Evolutionary conservation across 2,113 vertebrate genomes (phyloP).

Genomic region (Nothoprocta pentlandii): DNA sequence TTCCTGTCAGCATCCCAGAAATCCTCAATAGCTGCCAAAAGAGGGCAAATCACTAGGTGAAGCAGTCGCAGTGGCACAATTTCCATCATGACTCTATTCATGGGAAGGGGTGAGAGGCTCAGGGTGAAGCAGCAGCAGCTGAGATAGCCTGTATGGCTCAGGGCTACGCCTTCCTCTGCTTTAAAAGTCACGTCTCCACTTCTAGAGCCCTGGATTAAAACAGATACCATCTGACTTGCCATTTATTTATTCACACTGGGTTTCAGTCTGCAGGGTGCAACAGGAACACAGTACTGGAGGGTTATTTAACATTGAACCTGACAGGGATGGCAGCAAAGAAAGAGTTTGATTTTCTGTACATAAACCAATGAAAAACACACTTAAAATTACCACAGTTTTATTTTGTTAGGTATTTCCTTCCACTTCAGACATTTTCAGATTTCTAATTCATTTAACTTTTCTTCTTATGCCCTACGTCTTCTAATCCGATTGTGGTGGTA

Average conservation of each 20-base stretch:
- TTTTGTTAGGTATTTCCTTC: neutral
- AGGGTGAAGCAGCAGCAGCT: constrained; percentile 19
- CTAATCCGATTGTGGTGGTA: neutral
- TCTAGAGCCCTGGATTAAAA: constrained; percentile 30
- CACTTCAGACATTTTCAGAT: neutral
- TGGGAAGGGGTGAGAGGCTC: neutral
- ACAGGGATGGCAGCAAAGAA: neutral
- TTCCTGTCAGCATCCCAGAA: neutral
- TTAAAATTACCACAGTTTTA: neutral
- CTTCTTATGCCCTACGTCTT: neutral
- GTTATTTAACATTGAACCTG: neutral
- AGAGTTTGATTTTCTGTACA: neutral
- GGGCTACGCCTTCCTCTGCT: neutral
- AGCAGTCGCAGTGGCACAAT: constrained; percentile 14
- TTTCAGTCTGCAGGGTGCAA: constrained; percentile 24
- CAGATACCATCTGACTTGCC: constrained; percentile 40
- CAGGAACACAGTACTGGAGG: neutral
- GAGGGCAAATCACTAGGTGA: constrained; percentile 35
- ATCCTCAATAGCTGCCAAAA: neutral
- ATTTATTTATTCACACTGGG: constrained; percentile 43
- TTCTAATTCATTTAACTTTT: neutral
- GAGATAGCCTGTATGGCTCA: constrained; percentile 2
- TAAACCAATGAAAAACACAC: neutral
- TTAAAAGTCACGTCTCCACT: constrained; percentile 59
- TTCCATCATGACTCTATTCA: constrained; percentile 47